Base-by-base conservation (phyloP, 2,888 invertebrate genomes). In the Orthosia incerta region DNA sequence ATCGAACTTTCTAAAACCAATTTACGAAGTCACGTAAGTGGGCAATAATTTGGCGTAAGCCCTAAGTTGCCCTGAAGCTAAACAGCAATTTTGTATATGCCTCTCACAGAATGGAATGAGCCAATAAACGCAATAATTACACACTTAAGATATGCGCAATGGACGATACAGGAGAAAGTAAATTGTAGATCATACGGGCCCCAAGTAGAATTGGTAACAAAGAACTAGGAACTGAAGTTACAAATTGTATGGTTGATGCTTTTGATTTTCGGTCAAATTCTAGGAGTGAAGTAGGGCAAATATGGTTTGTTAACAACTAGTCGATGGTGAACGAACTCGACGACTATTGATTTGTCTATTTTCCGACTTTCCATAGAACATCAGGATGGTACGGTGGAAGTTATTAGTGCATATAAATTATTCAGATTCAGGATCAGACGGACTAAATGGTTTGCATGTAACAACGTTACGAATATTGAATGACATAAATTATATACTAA, bases 101-200 rank as follows among this genome's bases (percentile, higher is more conserved):
- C 85, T 87, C 77, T 83, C 76, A 76, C 79, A 72, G 75, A 79
- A 79, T 80, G 74, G 62, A 88, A 88, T 86, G 77, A 79, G 83
- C 85, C 88, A 87, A 89, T 89, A 86, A 87, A 86, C 80, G 80
- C 83, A 88, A 86, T 90, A 91, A 92, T 91, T 92, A 92, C 87
- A 86, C 86, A 85, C 85, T 89, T 87, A 86, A 87, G 89, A 89
- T 89, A 91, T 85, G 79, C 78, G 87, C 86, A 89, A 88, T 88
- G 59, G 82, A 79, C 76, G 74, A 86, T 87, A 73, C 76, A 74
- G 84, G 85, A 85, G 88, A 91, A 89, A 91, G 89, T 89, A 87
- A 90, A 86, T 87, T 78, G 86, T 82, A 88, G 80, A 76, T 75
- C 70, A 77, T 78, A 79, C 76, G 72, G 68, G 59, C 78, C 67